Evolutionary conservation across 2,888 invertebrate genomes (phyloP), one percentile per base, ranked within the genome.

Genomic region (Cheilosia pagana): DNA sequence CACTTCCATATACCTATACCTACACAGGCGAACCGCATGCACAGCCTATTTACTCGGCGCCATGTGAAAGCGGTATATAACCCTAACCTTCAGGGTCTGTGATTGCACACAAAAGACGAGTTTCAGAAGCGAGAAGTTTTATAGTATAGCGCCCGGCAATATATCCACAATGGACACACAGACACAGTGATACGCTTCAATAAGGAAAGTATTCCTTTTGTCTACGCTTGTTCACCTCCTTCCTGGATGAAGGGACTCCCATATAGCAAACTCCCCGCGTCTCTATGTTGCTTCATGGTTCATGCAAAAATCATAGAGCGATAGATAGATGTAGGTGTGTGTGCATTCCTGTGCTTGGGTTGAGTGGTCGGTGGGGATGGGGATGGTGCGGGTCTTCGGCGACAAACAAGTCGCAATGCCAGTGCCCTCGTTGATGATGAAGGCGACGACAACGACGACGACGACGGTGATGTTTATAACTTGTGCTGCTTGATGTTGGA

Each of bases 41-140:
- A 65, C 65, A 82, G 62, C 82, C 82, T 77, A 78, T 82, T 67
- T 82, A 77, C 63, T 67, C 50, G 50, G 0, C 12, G 0, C 12
- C n/a, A 57, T 57, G 50, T 72, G 50, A 43, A 45, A 74, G 74
- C 74, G 53, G 71, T 60, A 81, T 48, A 75, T 85, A 85, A 76
- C 85, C 81, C 81, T 85, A 85, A 81, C 85, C 85, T 85, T 85
- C 85, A 76, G 75, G 75, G 63, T 83, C 59, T 79, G 53, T 10
- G 59, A 78, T 57, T 78, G 67, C 71, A 82, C 65, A 82, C 77
- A 72, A 75, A 74, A 74, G 81, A 70, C 81, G 53, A 6, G 3
- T 10, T 25, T 28, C 35, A 39, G 57, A 25, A 19, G 55, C 45
- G 8, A 45, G 7, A 35, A 67, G 53, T 16, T 53, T 28, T 28